A percentile compares a stretch with the other conserved stretches of the same genome.
phyloP scores from a whole-genome alignment of 2,888 invertebrate species.

The Lasioglossum vierecki region DNA sequence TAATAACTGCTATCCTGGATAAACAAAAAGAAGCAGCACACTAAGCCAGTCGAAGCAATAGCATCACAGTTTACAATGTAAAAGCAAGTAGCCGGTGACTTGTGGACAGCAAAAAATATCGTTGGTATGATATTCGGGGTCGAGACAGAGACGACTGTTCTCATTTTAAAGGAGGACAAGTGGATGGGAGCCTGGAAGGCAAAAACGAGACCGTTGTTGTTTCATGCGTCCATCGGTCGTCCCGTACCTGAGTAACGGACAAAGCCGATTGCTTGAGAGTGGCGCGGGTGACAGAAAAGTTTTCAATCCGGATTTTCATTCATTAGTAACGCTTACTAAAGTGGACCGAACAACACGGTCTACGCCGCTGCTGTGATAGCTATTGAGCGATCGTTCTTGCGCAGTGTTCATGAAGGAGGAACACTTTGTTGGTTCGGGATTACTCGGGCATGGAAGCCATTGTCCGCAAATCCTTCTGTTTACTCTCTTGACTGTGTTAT shows the following conservation, averaged over 20 bases:
- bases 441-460: background rate
- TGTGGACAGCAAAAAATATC: background rate
- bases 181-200: constrained; percentile 27
- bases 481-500: background rate
- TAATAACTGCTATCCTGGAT: too few species aligned
- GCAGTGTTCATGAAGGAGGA: background rate
- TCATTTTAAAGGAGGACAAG: constrained; percentile 46
- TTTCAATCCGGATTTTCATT: constrained; percentile 72
- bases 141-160: constrained; percentile 13
- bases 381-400: constrained; percentile 26
- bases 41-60: background rate
- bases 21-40: too few species aligned
- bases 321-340: constrained; percentile 63
- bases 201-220: constrained; percentile 44
- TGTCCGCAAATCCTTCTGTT: background rate
- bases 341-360: constrained; percentile 50
- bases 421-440: background rate
- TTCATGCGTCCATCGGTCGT: constrained; percentile 35
- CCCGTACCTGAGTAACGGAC: constrained; percentile 55
- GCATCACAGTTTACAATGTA: background rate
- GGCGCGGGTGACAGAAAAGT: constrained; percentile 59
- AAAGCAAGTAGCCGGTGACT: background rate
- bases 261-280: constrained; percentile 66
- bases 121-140: background rate
- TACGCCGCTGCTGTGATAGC: background rate